Conservation (phyloP, 2,113 vertebrate genomes). For the Heloderma charlesbogerti region DNA sequence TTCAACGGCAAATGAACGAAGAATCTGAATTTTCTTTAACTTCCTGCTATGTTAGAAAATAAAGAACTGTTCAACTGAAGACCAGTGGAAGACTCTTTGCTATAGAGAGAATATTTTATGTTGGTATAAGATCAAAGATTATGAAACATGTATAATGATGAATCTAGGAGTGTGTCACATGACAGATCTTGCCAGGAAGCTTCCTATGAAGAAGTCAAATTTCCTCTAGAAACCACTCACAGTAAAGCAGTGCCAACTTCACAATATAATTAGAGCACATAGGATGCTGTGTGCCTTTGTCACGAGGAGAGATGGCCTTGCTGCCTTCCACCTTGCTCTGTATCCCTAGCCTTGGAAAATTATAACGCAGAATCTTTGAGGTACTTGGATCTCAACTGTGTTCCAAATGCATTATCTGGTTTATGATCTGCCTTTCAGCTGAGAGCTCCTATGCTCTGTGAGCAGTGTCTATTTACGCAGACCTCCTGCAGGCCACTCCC, state of each 20-base stretch:
- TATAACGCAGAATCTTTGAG: neutral
- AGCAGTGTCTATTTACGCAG: neutral
- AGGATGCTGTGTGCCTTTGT: neutral
- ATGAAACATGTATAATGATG: slow-evolving; percentile 3
- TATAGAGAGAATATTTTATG: slow-evolving; percentile 48
- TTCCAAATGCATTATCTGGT: neutral
- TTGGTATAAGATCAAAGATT: slow-evolving; percentile 24
- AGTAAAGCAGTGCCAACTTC: neutral
- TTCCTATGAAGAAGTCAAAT: neutral
- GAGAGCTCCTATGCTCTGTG: neutral
- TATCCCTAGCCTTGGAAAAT: neutral
- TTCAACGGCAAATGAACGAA: neutral
- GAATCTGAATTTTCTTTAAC: neutral
- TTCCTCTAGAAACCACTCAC: neutral
- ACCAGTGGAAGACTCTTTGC: slow-evolving; percentile 47
- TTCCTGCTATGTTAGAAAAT: neutral
- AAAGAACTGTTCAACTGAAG: neutral
- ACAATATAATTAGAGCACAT: neutral
- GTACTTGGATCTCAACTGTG: neutral
- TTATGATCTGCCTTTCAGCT: neutral
- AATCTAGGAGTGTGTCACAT: neutral
- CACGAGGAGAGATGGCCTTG: neutral
- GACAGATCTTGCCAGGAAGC: neutral
- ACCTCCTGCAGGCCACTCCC: neutral
- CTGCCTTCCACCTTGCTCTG: too few species aligned